Conservation (phyloP, 2,797 vertebrate genomes). For the Catharus ustulatus region DNA sequence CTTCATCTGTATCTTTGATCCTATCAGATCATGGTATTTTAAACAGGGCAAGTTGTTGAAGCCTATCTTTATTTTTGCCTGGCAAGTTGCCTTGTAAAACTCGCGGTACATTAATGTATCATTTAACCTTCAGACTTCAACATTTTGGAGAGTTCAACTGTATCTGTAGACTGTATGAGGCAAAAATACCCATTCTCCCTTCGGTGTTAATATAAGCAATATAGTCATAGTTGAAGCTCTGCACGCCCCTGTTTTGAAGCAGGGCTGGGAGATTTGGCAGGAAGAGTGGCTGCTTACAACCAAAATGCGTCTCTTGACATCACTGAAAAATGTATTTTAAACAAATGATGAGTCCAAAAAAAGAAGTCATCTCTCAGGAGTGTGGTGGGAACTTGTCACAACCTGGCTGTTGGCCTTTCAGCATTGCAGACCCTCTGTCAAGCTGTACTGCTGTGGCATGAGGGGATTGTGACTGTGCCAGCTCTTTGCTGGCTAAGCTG, state of each 20-base stretch:
- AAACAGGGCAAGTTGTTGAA: background rate
- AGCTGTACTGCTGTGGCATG: background rate
- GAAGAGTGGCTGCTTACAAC: background rate
- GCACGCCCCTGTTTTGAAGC: background rate
- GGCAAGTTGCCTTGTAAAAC: background rate
- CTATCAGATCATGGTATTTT: background rate
- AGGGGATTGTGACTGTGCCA: fast-evolving
- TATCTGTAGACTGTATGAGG: background rate
- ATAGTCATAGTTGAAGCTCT: background rate
- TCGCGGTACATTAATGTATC: background rate
- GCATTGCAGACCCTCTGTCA: fast-evolving
- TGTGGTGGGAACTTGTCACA: background rate
- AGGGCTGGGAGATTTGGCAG: background rate
- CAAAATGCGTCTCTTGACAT: background rate
- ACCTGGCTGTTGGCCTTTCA: background rate
- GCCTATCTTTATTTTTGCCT: background rate
- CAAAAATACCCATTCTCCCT: background rate
- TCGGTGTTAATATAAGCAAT: background rate
- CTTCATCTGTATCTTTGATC: background rate
- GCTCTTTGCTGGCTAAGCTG: fast-evolving
- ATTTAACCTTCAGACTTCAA: background rate
- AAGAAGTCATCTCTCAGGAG: background rate
- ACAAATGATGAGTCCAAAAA: background rate
- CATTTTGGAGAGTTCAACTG: background rate
- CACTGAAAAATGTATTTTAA: background rate